Evolutionary conservation across 2,797 vertebrate genomes (phyloP).

Genomic region (Scomberomorus guttatus): DNA sequence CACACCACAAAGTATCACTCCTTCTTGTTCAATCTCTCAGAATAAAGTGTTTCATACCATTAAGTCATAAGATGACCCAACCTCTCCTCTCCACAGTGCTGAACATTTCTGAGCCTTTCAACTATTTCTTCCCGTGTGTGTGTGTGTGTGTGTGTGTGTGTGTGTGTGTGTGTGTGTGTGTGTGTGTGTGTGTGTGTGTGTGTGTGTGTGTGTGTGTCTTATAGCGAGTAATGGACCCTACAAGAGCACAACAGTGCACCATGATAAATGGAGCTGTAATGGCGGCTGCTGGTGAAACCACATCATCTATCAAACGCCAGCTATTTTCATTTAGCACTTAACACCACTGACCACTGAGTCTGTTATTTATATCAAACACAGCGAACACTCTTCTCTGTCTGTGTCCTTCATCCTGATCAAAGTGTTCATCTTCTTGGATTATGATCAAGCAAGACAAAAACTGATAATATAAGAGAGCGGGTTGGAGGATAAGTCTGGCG

Average conservation of each 20-base stretch:
- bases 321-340: slow-evolving; percentile 41
- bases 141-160: slow-evolving; percentile 5
- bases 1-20: slow-evolving; percentile 21
- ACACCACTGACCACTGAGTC: slow-evolving; percentile 12
- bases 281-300: slow-evolving; percentile 30
- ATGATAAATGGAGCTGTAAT: slow-evolving; percentile 54
- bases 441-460: too few species aligned
- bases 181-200: background rate
- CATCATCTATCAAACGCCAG: slow-evolving; percentile 45
- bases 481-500: too few species aligned
- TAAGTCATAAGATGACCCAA: slow-evolving; percentile 31
- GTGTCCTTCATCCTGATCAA: background rate
- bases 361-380: background rate
- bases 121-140: slow-evolving; percentile 8
- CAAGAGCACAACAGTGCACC: slow-evolving; percentile 7
- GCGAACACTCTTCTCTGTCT: background rate
- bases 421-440: background rate
- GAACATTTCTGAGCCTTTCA: slow-evolving; percentile 35
- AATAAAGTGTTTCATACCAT: slow-evolving; percentile 53
- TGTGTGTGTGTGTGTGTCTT: background rate
- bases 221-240: slow-evolving; percentile 40
- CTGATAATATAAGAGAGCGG: too few species aligned
- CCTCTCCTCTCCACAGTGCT: slow-evolving; percentile 7
- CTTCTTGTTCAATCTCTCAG: slow-evolving; percentile 38
- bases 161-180: background rate